Conservation (phyloP, 2,888 invertebrate genomes). For the Patella depressa region DNA sequence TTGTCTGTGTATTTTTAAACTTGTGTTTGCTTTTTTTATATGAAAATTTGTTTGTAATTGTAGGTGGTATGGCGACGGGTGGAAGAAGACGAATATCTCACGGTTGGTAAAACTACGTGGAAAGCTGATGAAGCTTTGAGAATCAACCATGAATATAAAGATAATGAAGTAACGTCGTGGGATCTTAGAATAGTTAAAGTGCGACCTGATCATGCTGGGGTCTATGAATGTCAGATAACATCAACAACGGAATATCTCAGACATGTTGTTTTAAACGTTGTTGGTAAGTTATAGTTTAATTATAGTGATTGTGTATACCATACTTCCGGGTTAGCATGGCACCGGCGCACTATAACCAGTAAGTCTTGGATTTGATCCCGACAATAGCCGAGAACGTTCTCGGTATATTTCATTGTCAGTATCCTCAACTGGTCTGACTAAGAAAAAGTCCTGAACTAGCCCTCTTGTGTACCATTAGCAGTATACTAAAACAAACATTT, state of each 20-base stretch:
- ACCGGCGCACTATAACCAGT: no score
- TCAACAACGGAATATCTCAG: conserved; percentile 34
- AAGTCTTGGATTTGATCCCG: no score
- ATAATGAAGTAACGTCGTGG: conserved; percentile 35
- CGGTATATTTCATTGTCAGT: no score
- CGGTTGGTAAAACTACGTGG: conserved; percentile 39
- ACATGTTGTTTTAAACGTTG: conserved; percentile 33
- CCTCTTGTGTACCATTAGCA: no score
- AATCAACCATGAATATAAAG: conserved; percentile 33
- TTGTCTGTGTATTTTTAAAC: no score
- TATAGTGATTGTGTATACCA: no score
- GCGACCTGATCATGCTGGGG: conserved; percentile 31
- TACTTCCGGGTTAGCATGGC: no score
- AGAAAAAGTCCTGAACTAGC: no score
- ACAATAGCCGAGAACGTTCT: no score
- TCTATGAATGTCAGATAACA: conserved; percentile 41
- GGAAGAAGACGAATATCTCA: conserved; percentile 35
- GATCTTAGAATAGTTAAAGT: conserved; percentile 36
- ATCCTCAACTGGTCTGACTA: no score
- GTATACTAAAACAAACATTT: no score
- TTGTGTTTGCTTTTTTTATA: no score
- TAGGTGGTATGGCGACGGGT: conserved; percentile 41
- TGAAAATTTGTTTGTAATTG: background rate
- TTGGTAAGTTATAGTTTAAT: conserved; percentile 26
- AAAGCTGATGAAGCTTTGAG: conserved; percentile 34